Base-by-base conservation (phyloP, 2,888 invertebrate genomes). In the Drosophila anceps region DNA sequence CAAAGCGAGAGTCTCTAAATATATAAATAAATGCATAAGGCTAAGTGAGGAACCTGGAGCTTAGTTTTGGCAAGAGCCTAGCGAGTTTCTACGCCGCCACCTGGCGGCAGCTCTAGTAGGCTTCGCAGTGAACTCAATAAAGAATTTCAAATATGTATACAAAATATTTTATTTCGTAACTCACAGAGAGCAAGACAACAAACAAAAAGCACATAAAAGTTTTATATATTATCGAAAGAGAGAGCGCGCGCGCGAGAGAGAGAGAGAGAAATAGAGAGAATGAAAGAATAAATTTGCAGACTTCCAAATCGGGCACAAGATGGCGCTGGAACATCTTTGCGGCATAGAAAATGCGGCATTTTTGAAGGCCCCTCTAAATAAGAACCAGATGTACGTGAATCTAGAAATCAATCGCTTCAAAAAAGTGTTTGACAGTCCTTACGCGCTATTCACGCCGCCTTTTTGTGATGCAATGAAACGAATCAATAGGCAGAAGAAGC, bases 281-380 rank as follows among this genome's bases (percentile, higher is more conserved):
- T n/a, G n/a, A n/a, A n/a, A n/a, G n/a, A n/a, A n/a, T n/a, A n/a
- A n/a, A 39, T 39, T 39, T 9, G 8, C 9, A 39, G 15, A 37
- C 2, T 37, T 1, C 6, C 12, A 20, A 20, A 20, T 43, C 20
- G 20, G 7, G 8, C 29, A 8, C 8, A 9, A 15, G 35, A 59
- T 59, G 58, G 58, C 58, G 24, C 27, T 59, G 9, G 58, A 37
- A 13, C 13, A 4, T 0, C 6, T 59, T 9, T 59, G 58, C 27
- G 46, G 58, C 8, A n/a, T 59, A 3, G 5, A 18, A 5, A 27
- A 35, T 5, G 4, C 2, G 35, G 2, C 4, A 2, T 27, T 24
- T 5, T 9, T 27, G 35, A 8, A 9, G 13, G 0, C 35, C 5
- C 4, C 2, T 8, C 12, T 12, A 4, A 35, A 46, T 24, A 5